Conservation (phyloP, 2,797 vertebrate species). For the Mionectes olivaceus region DNA sequence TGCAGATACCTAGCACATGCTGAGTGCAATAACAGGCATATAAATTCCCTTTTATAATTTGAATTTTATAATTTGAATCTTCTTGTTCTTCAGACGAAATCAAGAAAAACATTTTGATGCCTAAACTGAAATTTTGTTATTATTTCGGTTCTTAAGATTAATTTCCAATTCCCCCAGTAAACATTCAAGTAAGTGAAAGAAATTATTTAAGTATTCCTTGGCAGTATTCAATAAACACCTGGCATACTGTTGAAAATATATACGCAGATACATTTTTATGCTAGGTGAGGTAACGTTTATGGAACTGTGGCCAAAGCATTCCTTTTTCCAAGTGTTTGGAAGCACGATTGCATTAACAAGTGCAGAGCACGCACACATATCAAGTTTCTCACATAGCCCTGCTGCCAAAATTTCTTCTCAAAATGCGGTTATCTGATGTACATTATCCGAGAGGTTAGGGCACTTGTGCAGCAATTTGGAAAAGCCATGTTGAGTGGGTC, state of each 20-base stretch:
- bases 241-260: neutral
- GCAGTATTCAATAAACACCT: neutral
- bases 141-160: neutral
- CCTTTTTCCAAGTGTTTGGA: neutral
- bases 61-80: neutral
- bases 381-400: neutral
- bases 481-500: neutral
- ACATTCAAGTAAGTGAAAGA: neutral
- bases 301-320: neutral
- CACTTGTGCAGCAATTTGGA: neutral
- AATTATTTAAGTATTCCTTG: neutral
- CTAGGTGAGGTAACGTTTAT: neutral
- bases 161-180: neutral
- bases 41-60: neutral
- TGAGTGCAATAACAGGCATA: neutral
- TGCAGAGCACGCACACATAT: fast-evolving
- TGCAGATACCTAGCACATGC: neutral
- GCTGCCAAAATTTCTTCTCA: neutral
- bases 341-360: neutral
- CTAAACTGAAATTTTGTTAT: neutral
- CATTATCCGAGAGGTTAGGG: neutral
- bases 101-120: neutral
- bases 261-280: neutral
- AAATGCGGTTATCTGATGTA: neutral
- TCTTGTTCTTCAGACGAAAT: neutral